A percentile compares a stretch with the other conserved stretches of the same genome.
These are phyloP conservation scores for Sycophaga agraensis DNA, from an alignment of 1,140 invertebrate species.

Conservation along the genomic window DNA sequence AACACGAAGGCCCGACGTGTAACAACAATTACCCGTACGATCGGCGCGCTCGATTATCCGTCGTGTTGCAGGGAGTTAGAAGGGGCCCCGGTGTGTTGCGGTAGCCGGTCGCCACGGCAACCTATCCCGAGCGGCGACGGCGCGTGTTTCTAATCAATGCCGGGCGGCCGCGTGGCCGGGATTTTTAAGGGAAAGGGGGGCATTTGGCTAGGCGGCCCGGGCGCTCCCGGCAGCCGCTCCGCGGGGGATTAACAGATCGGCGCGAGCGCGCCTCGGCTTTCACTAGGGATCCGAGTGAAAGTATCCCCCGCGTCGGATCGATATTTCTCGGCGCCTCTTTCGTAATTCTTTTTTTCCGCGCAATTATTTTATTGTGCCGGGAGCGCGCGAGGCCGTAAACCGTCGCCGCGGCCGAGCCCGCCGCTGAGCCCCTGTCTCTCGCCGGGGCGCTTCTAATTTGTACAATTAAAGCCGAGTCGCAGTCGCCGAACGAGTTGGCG, in stretches of 20 bases:
- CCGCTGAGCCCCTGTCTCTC: too few species aligned
- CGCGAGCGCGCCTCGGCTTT: constrained; percentile 7
- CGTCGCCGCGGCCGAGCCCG: too few species aligned
- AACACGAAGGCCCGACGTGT: too few species aligned
- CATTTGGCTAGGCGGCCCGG: not conserved
- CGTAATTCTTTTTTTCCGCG: constrained; percentile 16
- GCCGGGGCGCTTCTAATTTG: too few species aligned
- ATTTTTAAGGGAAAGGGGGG: not conserved
- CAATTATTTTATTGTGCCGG: not conserved
- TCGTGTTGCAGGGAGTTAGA: too few species aligned
- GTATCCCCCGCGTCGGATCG: constrained; percentile 11
- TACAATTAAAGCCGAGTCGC: too few species aligned
- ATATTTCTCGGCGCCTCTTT: constrained; percentile 23
- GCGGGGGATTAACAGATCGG: constrained; percentile 11
- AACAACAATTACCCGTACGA: too few species aligned
- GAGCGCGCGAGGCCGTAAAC: too few species aligned
- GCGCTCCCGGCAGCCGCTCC: too few species aligned
- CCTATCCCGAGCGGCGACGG: not conserved
- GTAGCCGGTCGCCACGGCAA: constrained; percentile 5
- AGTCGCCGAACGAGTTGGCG: too few species aligned
- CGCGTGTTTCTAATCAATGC: constrained; percentile 20
- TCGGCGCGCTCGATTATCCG: too few species aligned
- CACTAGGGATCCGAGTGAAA: constrained; percentile 21
- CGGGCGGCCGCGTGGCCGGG: too few species aligned
- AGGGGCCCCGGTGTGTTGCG: constrained; percentile 3